phyloP scores from a whole-genome alignment of 2,888 invertebrate genomes.

The Digitonthophagus gazella region DNA sequence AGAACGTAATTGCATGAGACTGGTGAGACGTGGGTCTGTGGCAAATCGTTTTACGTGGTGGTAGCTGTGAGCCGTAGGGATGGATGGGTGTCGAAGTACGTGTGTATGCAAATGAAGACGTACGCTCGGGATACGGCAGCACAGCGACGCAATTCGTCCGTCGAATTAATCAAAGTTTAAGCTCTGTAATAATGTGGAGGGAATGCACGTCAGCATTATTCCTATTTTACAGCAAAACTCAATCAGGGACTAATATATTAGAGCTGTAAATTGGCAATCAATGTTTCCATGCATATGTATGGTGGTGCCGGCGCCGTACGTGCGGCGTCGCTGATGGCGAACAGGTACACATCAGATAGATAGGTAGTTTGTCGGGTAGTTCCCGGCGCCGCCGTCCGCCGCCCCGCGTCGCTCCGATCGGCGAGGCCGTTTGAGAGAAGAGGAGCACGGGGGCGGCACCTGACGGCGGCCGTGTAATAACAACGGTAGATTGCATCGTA shows the following conservation, averaged over 20 bases:
- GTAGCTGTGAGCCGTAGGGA: background rate
- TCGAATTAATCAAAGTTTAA: slow-evolving; percentile 54
- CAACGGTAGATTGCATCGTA: slow-evolving; percentile 53
- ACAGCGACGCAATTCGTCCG: slow-evolving; percentile 48
- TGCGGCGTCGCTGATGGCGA: slow-evolving; percentile 30
- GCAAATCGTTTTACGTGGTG: background rate
- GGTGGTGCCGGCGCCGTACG: slow-evolving; percentile 34
- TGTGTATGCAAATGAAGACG: slow-evolving; percentile 38
- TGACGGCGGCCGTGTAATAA: slow-evolving; percentile 47
- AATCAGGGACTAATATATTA: slow-evolving; percentile 56
- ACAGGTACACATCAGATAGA: slow-evolving; percentile 28
- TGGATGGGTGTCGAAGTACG: slow-evolving; percentile 10
- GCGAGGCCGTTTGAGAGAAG: slow-evolving; percentile 28
- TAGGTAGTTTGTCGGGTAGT: slow-evolving; percentile 27
- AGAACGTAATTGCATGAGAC: background rate
- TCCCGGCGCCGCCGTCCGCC: slow-evolving; percentile 28
- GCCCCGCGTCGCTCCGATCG: slow-evolving; percentile 23
- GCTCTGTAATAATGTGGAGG: slow-evolving; percentile 52
- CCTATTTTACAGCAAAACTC: slow-evolving; percentile 55
- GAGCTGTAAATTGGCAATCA: slow-evolving; percentile 56
- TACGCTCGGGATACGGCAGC: slow-evolving; percentile 38
- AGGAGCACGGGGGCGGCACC: slow-evolving; percentile 13
- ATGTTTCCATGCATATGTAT: slow-evolving; percentile 55
- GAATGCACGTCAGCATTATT: slow-evolving; percentile 53
- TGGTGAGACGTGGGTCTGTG: background rate